These are phyloP conservation scores for Folsomia candida DNA, from an alignment of 2,888 invertebrate genomes.

Conservation along the genomic window DNA sequence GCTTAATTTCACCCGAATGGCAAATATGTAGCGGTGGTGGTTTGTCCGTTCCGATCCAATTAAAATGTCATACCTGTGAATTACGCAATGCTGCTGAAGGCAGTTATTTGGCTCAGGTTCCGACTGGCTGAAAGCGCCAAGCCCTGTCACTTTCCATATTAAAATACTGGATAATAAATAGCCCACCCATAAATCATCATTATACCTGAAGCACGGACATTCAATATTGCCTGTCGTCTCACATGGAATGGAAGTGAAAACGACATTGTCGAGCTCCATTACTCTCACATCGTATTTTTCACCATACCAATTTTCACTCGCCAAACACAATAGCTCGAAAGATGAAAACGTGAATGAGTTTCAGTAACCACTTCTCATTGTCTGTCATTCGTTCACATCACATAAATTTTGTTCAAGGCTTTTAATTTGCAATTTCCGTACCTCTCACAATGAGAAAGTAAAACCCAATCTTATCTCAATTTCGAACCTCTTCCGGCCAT, in stretches of 20 bases:
- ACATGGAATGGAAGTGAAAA: not conserved
- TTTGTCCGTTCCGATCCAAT: conserved; percentile 4
- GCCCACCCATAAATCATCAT: conserved; percentile 15
- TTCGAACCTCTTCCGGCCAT: too few species aligned
- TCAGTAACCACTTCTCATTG: too few species aligned
- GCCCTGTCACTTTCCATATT: conserved; percentile 5
- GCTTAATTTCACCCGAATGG: not conserved
- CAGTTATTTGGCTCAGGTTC: not conserved
- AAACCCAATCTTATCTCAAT: too few species aligned
- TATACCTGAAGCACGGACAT: not conserved
- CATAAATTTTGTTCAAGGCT: not conserved
- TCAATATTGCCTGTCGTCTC: not conserved
- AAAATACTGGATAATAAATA: conserved; percentile 7
- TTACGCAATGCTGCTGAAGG: not conserved
- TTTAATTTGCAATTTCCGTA: not conserved
- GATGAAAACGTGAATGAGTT: not conserved
- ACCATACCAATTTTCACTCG: not conserved
- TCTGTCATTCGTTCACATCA: not conserved
- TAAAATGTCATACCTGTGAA: conserved; percentile 17
- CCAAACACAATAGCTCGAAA: not conserved
- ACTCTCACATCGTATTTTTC: not conserved
- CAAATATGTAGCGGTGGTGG: too few species aligned
- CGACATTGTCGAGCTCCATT: not conserved
- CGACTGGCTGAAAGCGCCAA: too few species aligned
- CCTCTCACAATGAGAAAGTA: too few species aligned